Evolutionary conservation across 2,113 vertebrate genomes (phyloP).

Genomic region (Malurus alboscapulatus): DNA sequence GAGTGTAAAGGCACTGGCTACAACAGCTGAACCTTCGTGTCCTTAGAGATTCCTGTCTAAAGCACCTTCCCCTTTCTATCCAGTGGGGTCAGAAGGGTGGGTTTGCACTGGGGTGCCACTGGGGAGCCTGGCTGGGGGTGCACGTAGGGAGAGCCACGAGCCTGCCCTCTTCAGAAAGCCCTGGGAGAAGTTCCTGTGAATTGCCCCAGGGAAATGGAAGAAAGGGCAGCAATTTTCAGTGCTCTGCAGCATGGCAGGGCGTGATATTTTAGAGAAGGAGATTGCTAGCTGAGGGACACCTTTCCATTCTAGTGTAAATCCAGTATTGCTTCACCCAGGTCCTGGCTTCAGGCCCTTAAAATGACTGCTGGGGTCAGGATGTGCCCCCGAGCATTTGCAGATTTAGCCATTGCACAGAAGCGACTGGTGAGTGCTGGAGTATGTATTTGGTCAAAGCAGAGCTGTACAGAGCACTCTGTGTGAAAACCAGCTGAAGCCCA

Average conservation of each 20-base stretch:
- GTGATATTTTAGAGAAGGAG: background rate
- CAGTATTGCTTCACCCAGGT: background rate
- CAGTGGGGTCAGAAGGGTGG: background rate
- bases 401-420: background rate
- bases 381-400: background rate
- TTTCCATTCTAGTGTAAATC: background rate
- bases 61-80: background rate
- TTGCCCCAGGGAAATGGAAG: background rate
- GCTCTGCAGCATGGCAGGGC: background rate
- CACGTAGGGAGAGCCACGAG: rapidly evolving
- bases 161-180: background rate
- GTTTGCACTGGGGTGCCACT: rapidly evolving
- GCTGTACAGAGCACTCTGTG: background rate
- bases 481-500: background rate
- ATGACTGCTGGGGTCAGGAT: background rate
- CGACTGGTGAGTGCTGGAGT: background rate
- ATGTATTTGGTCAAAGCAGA: background rate
- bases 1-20: background rate
- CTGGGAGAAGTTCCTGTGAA: background rate
- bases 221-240: background rate
- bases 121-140: background rate
- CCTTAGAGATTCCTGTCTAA: background rate
- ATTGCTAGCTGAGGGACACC: background rate
- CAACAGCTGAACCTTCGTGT: background rate
- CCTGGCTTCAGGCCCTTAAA: background rate